Evolutionary conservation across 2,797 vertebrate species (phyloP).

Genomic region (Typhlichthys eigenmanni): DNA sequence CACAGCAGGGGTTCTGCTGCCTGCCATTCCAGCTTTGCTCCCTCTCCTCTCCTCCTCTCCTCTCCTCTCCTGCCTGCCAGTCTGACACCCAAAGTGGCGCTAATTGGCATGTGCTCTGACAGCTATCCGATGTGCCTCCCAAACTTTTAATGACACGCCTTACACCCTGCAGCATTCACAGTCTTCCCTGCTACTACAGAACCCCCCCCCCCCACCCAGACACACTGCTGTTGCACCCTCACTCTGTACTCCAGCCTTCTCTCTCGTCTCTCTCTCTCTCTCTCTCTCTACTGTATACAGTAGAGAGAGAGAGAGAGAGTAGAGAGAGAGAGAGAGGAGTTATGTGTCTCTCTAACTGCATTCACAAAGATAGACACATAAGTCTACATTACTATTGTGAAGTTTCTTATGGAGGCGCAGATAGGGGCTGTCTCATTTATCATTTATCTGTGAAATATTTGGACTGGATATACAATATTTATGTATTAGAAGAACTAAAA

Average conservation of each 20-base stretch:
- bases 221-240: slow-evolving; percentile 46
- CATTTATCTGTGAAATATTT: slow-evolving; percentile 53
- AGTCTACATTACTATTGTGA: slow-evolving; percentile 44
- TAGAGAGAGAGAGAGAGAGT: too few species aligned
- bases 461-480: slow-evolving; percentile 37
- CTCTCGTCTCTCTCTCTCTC: slow-evolving; percentile 6
- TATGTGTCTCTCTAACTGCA: background rate
- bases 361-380: slow-evolving; percentile 47
- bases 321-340: too few species aligned
- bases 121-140: slow-evolving; percentile 63
- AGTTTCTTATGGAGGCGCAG: slow-evolving; percentile 50
- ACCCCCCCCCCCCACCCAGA: slow-evolving; percentile 34
- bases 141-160: slow-evolving; percentile 74
- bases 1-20: slow-evolving; percentile 53
- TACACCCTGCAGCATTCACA: slow-evolving; percentile 61
- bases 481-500: slow-evolving; percentile 24
- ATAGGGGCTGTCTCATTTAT: slow-evolving; percentile 66
- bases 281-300: slow-evolving; percentile 4
- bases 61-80: slow-evolving; percentile 53
- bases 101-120: slow-evolving; percentile 79
- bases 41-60: slow-evolving; percentile 4
- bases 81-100: slow-evolving; percentile 78
- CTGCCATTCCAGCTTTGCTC: slow-evolving; percentile 44
- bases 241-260: slow-evolving; percentile 37
- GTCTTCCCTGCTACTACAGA: slow-evolving; percentile 47